Evolutionary conservation across 92 coral and sea anemone species (phyloP).

Genomic region (Anthopleura xanthogrammica): DNA sequence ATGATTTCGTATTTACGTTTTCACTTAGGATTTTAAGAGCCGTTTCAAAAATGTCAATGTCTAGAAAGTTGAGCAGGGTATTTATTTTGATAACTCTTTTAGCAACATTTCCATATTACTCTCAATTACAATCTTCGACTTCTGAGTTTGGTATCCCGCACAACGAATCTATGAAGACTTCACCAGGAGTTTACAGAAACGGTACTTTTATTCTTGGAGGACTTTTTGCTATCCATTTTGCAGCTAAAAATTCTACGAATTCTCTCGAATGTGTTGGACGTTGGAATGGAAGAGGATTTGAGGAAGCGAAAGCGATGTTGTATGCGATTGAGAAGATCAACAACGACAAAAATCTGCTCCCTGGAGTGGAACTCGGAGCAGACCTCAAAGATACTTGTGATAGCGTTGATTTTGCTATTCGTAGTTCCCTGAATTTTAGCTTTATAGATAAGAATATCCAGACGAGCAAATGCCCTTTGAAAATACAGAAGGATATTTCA

Average conservation of each 20-base stretch:
- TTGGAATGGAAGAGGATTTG: constrained; percentile 69
- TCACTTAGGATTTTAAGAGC: not conserved
- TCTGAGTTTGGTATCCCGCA: not conserved
- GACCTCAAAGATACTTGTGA: constrained; percentile 83
- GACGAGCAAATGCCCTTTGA: constrained; percentile 20
- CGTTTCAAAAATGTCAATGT: not conserved
- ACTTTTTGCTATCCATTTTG: constrained; percentile 74
- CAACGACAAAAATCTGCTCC: constrained; percentile 53
- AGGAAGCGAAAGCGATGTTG: constrained; percentile 76
- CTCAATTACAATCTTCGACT: not conserved
- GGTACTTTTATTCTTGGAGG: constrained; percentile 78
- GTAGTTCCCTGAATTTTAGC: constrained; percentile 82
- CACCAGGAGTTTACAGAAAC: constrained; percentile 45
- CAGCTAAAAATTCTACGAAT: constrained; percentile 27
- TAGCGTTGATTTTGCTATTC: constrained; percentile 75
- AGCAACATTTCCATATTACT: not conserved
- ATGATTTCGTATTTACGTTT: not conserved
- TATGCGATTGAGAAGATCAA: constrained; percentile 75
- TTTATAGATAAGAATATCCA: constrained; percentile 69
- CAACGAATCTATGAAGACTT: not conserved
- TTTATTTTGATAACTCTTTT: not conserved
- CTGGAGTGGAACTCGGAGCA: constrained; percentile 77
- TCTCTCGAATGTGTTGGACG: constrained; percentile 57
- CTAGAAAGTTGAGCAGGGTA: not conserved
- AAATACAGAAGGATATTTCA: constrained; percentile 8